A percentile compares a stretch with the other conserved stretches of the same genome.
These are phyloP conservation scores for Leptopterna dolabrata DNA, from an alignment of 2,888 invertebrate genomes.

Conservation along the genomic window DNA sequence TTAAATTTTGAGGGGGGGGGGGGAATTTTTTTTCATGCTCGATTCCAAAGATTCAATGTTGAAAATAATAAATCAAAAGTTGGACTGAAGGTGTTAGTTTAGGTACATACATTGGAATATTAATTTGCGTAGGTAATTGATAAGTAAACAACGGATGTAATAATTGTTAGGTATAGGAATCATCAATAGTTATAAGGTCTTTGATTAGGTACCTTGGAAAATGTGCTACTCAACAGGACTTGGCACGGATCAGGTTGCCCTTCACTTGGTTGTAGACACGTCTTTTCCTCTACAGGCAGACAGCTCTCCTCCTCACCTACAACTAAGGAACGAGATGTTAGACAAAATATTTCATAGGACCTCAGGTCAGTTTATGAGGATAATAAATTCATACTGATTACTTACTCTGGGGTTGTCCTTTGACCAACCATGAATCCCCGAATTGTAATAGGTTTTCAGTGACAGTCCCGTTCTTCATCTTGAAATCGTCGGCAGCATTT, in stretches of 20 bases:
- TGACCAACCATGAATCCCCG: slow-evolving; percentile 71
- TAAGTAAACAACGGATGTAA: no score
- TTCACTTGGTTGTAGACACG: slow-evolving; percentile 59
- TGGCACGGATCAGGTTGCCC: slow-evolving; percentile 73
- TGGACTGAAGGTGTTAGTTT: no score
- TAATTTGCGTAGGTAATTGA: no score
- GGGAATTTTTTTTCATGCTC: no score
- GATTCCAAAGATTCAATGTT: no score
- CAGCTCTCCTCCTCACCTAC: slow-evolving; percentile 59
- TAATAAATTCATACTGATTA: background rate
- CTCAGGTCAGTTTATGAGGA: no score
- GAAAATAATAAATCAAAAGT: no score
- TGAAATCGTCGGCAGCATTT: slow-evolving; percentile 66
- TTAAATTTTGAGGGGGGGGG: no score
- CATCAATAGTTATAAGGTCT: no score
- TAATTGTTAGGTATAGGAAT: no score
- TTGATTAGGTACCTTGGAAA: slow-evolving; percentile 71
- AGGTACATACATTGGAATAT: no score
- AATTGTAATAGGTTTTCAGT: slow-evolving; percentile 71
- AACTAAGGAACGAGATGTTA: slow-evolving; percentile 46
- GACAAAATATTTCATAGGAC: no score
- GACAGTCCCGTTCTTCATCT: slow-evolving; percentile 64
- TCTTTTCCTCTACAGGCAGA: slow-evolving; percentile 53
- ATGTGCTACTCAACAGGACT: slow-evolving; percentile 72
- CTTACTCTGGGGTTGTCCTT: slow-evolving; percentile 62